These are phyloP conservation scores for Brachyrhaphis roseni DNA, from an alignment of 2,797 vertebrate genomes.

Conservation along the genomic window DNA sequence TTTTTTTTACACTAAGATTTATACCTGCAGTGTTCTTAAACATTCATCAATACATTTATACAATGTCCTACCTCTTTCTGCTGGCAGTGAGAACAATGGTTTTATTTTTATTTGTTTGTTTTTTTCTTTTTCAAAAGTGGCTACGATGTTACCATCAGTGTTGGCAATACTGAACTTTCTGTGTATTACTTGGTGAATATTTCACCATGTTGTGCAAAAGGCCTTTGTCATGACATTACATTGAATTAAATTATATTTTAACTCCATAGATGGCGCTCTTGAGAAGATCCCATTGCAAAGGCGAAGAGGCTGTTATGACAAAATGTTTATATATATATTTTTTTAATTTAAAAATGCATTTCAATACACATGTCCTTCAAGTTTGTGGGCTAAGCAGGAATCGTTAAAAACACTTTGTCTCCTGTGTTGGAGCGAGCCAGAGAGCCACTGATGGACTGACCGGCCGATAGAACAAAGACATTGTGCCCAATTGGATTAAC, in stretches of 20 bases:
- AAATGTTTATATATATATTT: background rate
- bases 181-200: background rate
- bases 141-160: background rate
- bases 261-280: background rate
- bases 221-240: background rate
- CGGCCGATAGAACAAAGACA: background rate
- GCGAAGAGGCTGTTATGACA: background rate
- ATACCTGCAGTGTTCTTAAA: background rate
- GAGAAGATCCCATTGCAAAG: background rate
- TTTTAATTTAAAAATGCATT: too few relatives aligned
- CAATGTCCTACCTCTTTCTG: background rate
- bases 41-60: background rate
- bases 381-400: too few relatives aligned
- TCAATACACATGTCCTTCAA: too few relatives aligned
- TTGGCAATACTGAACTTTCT: background rate
- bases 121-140: background rate
- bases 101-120: too few relatives aligned
- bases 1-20: background rate
- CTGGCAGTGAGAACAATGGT: background rate
- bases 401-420: background rate
- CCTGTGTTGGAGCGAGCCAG: background rate
- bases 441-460: background rate
- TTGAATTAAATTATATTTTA: background rate
- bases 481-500: background rate
- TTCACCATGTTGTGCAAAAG: background rate